Conservation (phyloP, 2,888 invertebrate species). For the Leptopilina syphax region DNA sequence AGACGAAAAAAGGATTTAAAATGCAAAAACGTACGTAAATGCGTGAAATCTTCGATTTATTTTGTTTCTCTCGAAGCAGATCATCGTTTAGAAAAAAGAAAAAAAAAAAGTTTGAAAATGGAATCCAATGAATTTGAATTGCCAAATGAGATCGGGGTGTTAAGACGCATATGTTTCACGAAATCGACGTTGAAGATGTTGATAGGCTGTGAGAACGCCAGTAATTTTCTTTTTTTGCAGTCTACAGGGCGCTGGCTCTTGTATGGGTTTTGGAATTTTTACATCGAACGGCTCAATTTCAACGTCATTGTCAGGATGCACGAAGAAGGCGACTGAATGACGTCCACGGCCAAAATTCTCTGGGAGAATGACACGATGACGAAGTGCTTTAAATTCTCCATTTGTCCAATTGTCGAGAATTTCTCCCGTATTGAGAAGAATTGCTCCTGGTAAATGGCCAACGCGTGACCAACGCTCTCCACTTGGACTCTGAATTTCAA, state of each 20-base stretch:
- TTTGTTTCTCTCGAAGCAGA: constrained; percentile 12
- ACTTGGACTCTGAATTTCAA: constrained; percentile 83
- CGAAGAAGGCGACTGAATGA: constrained; percentile 88
- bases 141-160: constrained; percentile 44
- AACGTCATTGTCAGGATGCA: constrained; percentile 83
- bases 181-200: constrained; percentile 85
- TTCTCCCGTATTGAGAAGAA: constrained; percentile 87
- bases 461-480: constrained; percentile 86
- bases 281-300: constrained; percentile 78
- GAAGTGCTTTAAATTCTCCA: constrained; percentile 83
- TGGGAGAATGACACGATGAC: constrained; percentile 86
- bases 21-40: constrained; percentile 35
- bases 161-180: constrained; percentile 83
- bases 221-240: constrained; percentile 77
- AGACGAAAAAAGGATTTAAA: constrained; percentile 14
- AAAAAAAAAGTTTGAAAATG: neutral
- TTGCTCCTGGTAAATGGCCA: constrained; percentile 86
- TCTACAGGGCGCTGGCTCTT: constrained; percentile 74
- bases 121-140: neutral
- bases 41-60: constrained; percentile 24
- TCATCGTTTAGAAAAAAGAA: too few species aligned
- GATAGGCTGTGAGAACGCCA: constrained; percentile 84
- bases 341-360: constrained; percentile 82
- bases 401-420: constrained; percentile 87
- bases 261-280: constrained; percentile 67